These are phyloP conservation scores for Chymomyza fuscimana DNA, from an alignment of 2,888 invertebrate species.

Conservation along the genomic window DNA sequence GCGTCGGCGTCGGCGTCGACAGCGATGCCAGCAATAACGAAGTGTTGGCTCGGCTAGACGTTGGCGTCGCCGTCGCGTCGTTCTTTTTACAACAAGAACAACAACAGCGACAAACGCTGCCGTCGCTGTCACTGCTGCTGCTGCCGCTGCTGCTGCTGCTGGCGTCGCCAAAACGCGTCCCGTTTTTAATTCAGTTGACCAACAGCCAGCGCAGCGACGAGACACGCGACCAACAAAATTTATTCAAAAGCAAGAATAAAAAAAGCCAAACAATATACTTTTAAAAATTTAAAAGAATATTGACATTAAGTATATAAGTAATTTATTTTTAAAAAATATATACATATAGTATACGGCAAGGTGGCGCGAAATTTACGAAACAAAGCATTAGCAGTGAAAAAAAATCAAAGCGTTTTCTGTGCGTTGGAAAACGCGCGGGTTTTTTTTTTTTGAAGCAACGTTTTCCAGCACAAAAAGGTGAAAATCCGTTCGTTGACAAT, in stretches of 20 bases:
- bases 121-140: constrained; percentile 6
- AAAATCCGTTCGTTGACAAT: constrained; percentile 22
- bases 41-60: constrained; percentile 46
- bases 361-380: not conserved
- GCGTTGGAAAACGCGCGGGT: constrained; percentile 54
- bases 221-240: constrained; percentile 62
- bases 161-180: constrained; percentile 45
- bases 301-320: not conserved
- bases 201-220: constrained; percentile 70
- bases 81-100: constrained; percentile 9
- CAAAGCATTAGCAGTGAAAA: not conserved
- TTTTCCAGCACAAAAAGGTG: constrained; percentile 43
- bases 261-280: constrained; percentile 15
- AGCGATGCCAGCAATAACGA: not conserved
- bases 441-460: constrained; percentile 23
- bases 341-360: not conserved
- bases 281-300: not conserved
- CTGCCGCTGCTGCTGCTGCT: constrained; percentile 14
- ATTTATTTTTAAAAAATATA: constrained; percentile 3
- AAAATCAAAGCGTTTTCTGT: constrained; percentile 14
- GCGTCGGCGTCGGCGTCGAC: not conserved
- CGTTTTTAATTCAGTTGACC: constrained; percentile 76
- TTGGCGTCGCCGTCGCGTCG: constrained; percentile 27
- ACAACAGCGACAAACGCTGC: constrained; percentile 12
- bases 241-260: constrained; percentile 5